Evolutionary conservation across 64 coral and sea anemone genomes (phyloP), one percentile per base, ranked within the genome.

Genomic region (Actinia tenebrosa): DNA sequence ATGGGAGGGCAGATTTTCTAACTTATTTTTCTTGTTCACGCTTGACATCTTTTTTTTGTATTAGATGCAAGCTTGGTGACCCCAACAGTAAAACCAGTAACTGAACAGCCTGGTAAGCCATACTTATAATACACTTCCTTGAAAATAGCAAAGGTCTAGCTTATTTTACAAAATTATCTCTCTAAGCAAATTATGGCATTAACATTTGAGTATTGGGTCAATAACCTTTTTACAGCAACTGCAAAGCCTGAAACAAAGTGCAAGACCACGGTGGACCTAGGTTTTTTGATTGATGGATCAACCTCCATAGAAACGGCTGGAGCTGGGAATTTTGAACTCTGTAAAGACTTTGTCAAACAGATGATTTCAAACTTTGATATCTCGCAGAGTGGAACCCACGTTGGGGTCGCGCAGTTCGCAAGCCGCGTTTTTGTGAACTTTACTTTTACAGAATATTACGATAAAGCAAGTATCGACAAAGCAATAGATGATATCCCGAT

Each of bases 281-380:
- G 75, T 18, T 93, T 96, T 82, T 55, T 96, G 10, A 45, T 96
- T 54, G 94, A 96, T 68, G 91, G 91, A 0, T 92, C 94, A 3
- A 89, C 89, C 17, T 87, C 79, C 45, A 86, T 89, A n/a, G 79
- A 87, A 25, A 80, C 64, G 22, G 69, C 62, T 17, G 94, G 90
- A 64, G 71, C 37, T 11, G 42, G 84, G 50, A 89, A 96, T 42
- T 96, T 96, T 25, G 56, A 88, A 66, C 85, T 60, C 47, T 87
- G 87, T 81, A 52, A 89, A 64, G 56, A 89, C 10, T 88, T 96
- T 23, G 80, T 88, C 50, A 96, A 96, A 80, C 80, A 71, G 17
- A 89, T 89, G 43, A 60, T 87, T 0, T 84, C 78, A 18, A 46
- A 86, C 13, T 92, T 89, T 26, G 50, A 86, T 5, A 47, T 96